Evolutionary conservation across 1,140 invertebrate genomes (phyloP).

Genomic region (Drosophila athabasca): DNA sequence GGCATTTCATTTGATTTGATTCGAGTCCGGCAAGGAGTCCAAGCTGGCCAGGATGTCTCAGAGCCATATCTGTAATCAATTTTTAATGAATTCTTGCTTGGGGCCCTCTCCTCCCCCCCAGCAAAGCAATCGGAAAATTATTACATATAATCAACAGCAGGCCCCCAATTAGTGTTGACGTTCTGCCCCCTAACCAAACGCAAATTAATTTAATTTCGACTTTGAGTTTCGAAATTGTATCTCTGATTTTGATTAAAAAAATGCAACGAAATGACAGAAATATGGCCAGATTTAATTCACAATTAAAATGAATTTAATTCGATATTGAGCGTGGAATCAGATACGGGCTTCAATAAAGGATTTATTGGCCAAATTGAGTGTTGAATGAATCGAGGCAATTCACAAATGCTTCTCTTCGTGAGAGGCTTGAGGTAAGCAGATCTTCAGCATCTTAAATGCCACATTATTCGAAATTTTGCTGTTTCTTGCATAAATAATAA

Average conservation of each 20-base stretch:
- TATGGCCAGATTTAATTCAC: not conserved
- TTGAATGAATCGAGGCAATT: too few relatives aligned
- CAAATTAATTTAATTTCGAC: slow-evolving; percentile 51
- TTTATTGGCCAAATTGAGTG: too few relatives aligned
- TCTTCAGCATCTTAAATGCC: too few relatives aligned
- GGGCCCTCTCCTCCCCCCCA: not conserved
- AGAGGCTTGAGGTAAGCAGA: too few relatives aligned
- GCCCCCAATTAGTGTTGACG: slow-evolving; percentile 31
- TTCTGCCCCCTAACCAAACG: slow-evolving; percentile 1
- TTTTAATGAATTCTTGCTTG: slow-evolving; percentile 56
- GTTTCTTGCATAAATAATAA: too few relatives aligned
- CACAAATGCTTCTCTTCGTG: too few relatives aligned
- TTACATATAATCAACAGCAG: slow-evolving; percentile 53
- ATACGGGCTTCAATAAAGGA: too few relatives aligned
- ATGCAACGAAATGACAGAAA: not conserved
- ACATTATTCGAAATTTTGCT: too few relatives aligned
- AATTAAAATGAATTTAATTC: too few relatives aligned
- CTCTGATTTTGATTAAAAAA: slow-evolving; percentile 1
- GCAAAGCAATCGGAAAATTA: slow-evolving; percentile 43
- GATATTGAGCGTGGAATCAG: too few relatives aligned
- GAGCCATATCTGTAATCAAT: slow-evolving; percentile 58
- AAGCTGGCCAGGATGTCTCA: not conserved
- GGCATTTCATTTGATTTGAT: slow-evolving; percentile 48
- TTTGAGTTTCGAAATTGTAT: not conserved
- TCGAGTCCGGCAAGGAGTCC: not conserved